Evolutionary conservation across 2,797 vertebrate genomes (phyloP).

Genomic region (Eulemur mongoz): DNA sequence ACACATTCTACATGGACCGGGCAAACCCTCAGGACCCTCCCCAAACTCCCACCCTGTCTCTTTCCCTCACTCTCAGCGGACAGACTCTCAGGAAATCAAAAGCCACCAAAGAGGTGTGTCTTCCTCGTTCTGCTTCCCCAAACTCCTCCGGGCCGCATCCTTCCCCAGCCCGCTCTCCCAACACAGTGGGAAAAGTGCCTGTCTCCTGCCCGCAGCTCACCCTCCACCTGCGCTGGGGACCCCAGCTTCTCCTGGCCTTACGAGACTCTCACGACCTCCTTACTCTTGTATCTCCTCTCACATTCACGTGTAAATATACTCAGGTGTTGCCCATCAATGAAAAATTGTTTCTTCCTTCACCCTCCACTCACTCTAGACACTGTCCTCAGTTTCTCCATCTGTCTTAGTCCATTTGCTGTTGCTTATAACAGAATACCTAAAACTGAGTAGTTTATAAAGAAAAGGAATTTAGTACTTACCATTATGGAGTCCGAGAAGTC

Average conservation of each 20-base stretch:
- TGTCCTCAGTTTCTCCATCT: too few species aligned
- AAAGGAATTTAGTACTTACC: not conserved
- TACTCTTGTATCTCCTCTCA: not conserved
- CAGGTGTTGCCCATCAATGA: not conserved
- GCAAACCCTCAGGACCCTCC: too few species aligned
- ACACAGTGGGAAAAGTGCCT: not conserved
- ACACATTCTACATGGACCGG: not conserved
- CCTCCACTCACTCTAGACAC: too few species aligned
- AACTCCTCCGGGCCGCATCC: not conserved
- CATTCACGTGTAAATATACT: not conserved
- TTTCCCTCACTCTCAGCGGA: not conserved
- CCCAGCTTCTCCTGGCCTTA: not conserved
- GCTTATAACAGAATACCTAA: not conserved
- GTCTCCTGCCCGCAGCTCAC: too few species aligned
- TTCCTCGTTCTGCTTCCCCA: not conserved
- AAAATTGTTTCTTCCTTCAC: not conserved
- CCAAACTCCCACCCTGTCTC: not conserved
- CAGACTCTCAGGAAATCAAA: not conserved
- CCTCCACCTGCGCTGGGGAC: too few species aligned
- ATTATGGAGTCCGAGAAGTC: not conserved
- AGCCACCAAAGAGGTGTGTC: fast-evolving
- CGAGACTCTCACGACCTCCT: not conserved
- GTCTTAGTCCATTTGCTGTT: not conserved
- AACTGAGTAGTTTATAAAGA: not conserved
- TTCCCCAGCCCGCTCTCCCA: not conserved